Evolutionary conservation across 2,113 vertebrate genomes (phyloP).

Genomic region (Laterallus jamaicensis): DNA sequence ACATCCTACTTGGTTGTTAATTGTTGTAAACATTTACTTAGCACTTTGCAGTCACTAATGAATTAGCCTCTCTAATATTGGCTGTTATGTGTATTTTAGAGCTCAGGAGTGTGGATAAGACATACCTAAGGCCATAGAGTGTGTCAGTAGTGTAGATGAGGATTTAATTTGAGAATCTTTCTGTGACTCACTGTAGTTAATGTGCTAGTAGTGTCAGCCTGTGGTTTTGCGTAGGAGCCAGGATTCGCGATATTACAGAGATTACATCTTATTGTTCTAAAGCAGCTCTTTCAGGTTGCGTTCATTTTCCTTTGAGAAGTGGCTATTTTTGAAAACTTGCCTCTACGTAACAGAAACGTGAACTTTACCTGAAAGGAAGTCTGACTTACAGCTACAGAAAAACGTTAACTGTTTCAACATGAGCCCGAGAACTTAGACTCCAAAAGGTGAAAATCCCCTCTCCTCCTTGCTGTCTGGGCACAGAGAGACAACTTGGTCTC

Average conservation of each 20-base stretch:
- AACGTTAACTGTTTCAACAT: neutral
- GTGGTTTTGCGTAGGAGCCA: slow-evolving; percentile 4
- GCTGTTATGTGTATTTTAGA: neutral
- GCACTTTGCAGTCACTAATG: neutral
- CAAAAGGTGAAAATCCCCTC: neutral
- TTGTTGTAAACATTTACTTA: slow-evolving; percentile 43
- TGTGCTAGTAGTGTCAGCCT: slow-evolving; percentile 33
- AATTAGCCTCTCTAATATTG: neutral
- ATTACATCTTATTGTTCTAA: slow-evolving; percentile 49
- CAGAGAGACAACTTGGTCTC: neutral
- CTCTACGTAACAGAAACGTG: neutral
- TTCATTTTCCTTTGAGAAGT: slow-evolving; percentile 16
- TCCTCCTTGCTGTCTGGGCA: neutral
- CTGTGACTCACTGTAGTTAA: slow-evolving; percentile 41
- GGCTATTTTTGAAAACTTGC: neutral
- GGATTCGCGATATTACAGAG: slow-evolving; percentile 9
- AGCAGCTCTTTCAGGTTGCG: neutral
- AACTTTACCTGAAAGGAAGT: neutral
- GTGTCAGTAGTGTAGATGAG: slow-evolving; percentile 26
- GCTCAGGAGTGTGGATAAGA: neutral
- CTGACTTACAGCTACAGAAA: neutral
- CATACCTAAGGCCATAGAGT: slow-evolving; percentile 17
- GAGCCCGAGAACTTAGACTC: neutral
- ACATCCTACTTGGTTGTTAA: neutral
- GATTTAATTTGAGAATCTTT: slow-evolving; percentile 46